phyloP scores from a whole-genome alignment of 1,140 invertebrate genomes.

The Caerostris extrusa region DNA sequence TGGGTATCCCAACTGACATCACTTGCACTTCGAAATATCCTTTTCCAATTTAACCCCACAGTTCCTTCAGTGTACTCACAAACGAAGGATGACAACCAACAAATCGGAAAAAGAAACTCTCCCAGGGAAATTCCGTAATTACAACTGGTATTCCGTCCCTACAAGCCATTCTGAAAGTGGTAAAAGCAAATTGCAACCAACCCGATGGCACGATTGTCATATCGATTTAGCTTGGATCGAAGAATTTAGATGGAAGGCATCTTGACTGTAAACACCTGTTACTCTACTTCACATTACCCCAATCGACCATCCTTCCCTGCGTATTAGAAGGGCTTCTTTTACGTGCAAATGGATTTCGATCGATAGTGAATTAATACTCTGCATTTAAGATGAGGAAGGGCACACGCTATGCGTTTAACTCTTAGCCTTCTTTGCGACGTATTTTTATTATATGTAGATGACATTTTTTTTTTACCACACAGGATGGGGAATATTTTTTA shows the following conservation, averaged over 20 bases:
- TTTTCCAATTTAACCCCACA: no score
- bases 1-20: no score
- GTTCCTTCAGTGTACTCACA: not conserved
- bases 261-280: constrained; percentile 35
- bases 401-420: not conserved
- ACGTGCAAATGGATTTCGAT: constrained; percentile 44
- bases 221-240: constrained; percentile 1
- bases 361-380: constrained; percentile 32
- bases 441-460: constrained; percentile 20
- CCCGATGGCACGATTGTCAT: constrained; percentile 18
- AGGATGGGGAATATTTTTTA: not conserved
- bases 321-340: not conserved
- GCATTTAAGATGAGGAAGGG: constrained; percentile 15
- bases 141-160: not conserved
- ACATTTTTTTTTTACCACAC: not conserved
- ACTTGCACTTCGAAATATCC: no score
- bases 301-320: not conserved
- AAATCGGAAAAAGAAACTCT: not conserved
- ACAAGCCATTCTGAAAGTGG: not conserved
- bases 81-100: not conserved
- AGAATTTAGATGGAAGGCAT: constrained; percentile 31
- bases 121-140: not conserved
- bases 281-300: constrained; percentile 5
- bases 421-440: not conserved
- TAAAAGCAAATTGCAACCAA: constrained; percentile 17